Evolutionary conservation across 1,140 invertebrate species (phyloP), one percentile per base, ranked within the genome.

Genomic region (Heliconius melpomene): DNA sequence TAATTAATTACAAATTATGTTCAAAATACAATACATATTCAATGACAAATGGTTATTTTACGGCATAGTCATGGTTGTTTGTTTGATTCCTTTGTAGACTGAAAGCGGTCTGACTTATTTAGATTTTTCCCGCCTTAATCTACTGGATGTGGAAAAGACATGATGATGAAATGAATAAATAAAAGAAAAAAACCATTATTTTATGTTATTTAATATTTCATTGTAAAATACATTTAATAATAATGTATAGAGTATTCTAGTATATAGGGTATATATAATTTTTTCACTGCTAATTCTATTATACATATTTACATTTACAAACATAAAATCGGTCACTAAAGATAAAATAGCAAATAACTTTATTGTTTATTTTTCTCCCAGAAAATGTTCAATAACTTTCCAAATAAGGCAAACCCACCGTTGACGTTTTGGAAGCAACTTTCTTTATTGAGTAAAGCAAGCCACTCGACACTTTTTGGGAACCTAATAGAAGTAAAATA

Each of bases 391-490:
- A 89, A 26, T 3, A 84, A 32, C 6, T 77, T 66, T 2, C 32
- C 73, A 23, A 86, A 82, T 20, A 78, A 26, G 1, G 74, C 36
- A 0, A 74, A 77, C 20, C 85, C 81, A 3, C 75, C 36, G n/a
- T 72, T 82, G 32, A 85, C 75, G 23, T 86, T 83, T 57, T 87
- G 83, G 76, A 87, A 86, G 38, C 20, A 80, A 11, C 84, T 70
- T 36, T 86, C 82, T 13, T 83, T 32, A 2, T 85, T 54, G n/a
- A 91, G 54, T 57, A 57, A 38, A 1, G 74, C 70, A 1, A 89
- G n/a, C 88, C 88, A 90, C 16, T 80, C 79, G 3, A 50, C 75
- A n/a, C 79, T 85, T 7, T 77, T 83, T 3, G 89, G 87, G 77
- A 85, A 89, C 50, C 89, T 90, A 79, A 66, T 66, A 13, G 11